These are phyloP conservation scores for Xestia rhomboidea DNA, from an alignment of 2,888 invertebrate species.

Conservation along the genomic window DNA sequence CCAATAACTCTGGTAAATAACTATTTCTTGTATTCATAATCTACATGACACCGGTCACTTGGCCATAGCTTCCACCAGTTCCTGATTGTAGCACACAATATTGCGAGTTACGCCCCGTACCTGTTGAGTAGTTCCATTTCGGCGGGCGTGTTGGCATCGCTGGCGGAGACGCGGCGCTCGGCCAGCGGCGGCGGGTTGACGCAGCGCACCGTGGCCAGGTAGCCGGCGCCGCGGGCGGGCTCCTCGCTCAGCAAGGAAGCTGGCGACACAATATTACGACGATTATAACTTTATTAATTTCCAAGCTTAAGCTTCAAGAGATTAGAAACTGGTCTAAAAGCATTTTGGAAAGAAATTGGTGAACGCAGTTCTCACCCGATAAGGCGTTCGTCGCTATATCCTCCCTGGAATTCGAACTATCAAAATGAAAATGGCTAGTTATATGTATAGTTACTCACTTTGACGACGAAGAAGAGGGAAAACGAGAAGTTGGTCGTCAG, in stretches of 20 bases:
- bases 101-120: slow-evolving; percentile 59
- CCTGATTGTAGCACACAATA: background rate
- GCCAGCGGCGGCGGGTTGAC: slow-evolving; percentile 88
- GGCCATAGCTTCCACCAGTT: background rate
- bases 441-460: background rate
- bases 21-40: background rate
- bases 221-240: slow-evolving; percentile 80
- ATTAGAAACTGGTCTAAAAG: background rate
- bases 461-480: background rate
- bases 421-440: background rate
- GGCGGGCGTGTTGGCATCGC: slow-evolving; percentile 83
- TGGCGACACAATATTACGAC: slow-evolving; percentile 58
- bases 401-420: background rate
- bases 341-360: background rate
- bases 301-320: background rate
- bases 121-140: slow-evolving; percentile 79
- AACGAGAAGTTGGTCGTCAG: background rate
- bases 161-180: slow-evolving; percentile 87
- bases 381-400: background rate
- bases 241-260: slow-evolving; percentile 88
- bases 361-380: too few relatives aligned
- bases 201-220: slow-evolving; percentile 89
- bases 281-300: background rate
- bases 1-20: background rate
- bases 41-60: background rate